phyloP scores from a whole-genome alignment of 1,140 invertebrate genomes.

The Wasmannia auropunctata region DNA sequence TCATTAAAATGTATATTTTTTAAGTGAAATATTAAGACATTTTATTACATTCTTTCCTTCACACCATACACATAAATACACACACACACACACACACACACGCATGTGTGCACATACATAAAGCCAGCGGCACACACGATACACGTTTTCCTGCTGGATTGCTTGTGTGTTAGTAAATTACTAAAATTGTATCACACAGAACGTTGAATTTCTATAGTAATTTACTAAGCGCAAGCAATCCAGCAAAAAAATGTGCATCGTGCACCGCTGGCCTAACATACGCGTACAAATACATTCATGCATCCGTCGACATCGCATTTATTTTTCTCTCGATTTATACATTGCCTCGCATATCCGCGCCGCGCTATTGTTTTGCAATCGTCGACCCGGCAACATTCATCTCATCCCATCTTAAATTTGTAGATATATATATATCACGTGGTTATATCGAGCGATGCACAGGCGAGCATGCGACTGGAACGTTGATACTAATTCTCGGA shows the following conservation, averaged over 20 bases:
- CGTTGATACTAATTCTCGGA: slow-evolving; percentile 27
- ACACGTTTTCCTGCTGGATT: too few relatives aligned
- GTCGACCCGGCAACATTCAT: not conserved
- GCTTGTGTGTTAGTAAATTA: too few relatives aligned
- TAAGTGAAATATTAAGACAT: slow-evolving; percentile 46
- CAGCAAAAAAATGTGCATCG: too few relatives aligned
- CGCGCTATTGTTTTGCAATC: slow-evolving; percentile 39
- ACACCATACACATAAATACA: not conserved
- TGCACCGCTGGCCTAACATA: too few relatives aligned
- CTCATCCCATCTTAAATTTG: not conserved
- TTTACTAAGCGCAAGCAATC: too few relatives aligned
- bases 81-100: not conserved
- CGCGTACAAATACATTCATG: not conserved
- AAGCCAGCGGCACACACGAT: too few relatives aligned
- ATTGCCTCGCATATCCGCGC: not conserved
- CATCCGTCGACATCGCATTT: slow-evolving; percentile 16
- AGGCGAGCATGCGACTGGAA: not conserved
- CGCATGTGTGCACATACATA: too few relatives aligned
- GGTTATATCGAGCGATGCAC: not conserved
- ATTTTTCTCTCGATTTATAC: slow-evolving; percentile 17
- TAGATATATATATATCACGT: not conserved
- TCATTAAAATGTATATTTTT: slow-evolving; percentile 64
- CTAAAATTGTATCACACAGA: too few relatives aligned
- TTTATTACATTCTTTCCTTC: slow-evolving; percentile 38
- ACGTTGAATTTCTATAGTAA: too few relatives aligned